Percentiles rank a stretch among this genome's conserved stretches.
These are phyloP conservation scores for Scaptomyza graminum DNA, from an alignment of 1,140 invertebrate species.

Conservation along the genomic window DNA sequence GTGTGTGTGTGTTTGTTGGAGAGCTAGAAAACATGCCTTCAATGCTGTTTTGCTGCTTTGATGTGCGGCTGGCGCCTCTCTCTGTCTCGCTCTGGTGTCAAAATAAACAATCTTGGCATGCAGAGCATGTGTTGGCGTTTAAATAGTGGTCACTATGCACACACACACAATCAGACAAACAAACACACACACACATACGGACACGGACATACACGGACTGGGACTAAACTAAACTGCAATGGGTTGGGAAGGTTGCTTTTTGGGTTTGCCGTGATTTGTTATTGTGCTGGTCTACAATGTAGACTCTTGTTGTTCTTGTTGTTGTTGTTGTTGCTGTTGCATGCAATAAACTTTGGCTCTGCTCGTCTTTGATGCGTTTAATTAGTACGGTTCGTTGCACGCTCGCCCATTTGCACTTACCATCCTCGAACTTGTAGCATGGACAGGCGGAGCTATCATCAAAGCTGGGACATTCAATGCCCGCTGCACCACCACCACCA, in stretches of 20 bases:
- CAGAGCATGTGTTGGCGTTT: slow-evolving; percentile 38
- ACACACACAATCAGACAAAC: slow-evolving; percentile 10
- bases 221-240: neutral
- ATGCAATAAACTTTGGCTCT: slow-evolving; percentile 60
- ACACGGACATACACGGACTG: neutral
- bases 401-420: slow-evolving; percentile 81
- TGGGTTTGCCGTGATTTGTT: slow-evolving; percentile 44
- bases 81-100: slow-evolving; percentile 22
- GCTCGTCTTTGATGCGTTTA: slow-evolving; percentile 48
- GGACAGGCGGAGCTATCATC: slow-evolving; percentile 91
- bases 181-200: neutral
- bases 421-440: slow-evolving; percentile 96
- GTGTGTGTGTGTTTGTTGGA: neutral
- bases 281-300: slow-evolving; percentile 39
- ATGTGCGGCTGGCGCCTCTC: slow-evolving; percentile 3
- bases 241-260: neutral
- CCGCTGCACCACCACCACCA: slow-evolving; percentile 44
- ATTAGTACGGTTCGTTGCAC: slow-evolving; percentile 52
- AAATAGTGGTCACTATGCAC: slow-evolving; percentile 41
- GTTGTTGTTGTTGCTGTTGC: slow-evolving; percentile 20
- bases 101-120: slow-evolving; percentile 48
- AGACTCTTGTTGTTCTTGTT: too few relatives aligned
- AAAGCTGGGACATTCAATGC: slow-evolving; percentile 88
- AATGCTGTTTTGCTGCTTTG: slow-evolving; percentile 17
- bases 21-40: neutral